Conservation (phyloP, 2,797 vertebrate species). For the Choloepus didactylus region DNA sequence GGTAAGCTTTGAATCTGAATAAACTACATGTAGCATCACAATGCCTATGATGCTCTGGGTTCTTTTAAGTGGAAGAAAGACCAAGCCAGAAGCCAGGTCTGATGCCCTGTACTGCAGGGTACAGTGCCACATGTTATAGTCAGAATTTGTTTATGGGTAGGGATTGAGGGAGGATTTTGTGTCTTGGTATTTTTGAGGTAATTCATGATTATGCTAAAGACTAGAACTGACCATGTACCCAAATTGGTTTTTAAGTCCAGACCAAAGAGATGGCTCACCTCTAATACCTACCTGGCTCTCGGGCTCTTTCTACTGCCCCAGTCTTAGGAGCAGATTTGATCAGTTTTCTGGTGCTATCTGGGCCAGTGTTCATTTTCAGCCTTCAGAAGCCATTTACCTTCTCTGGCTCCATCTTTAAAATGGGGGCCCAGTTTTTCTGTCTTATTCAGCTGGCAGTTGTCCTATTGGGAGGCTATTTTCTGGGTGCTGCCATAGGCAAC, state of each 20-base stretch:
- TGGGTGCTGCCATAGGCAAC: not conserved
- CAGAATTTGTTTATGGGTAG: not conserved
- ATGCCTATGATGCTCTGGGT: not conserved
- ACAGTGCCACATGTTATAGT: not conserved
- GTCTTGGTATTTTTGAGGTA: constrained; percentile 38
- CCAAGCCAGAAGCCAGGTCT: not conserved
- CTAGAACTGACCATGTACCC: not conserved
- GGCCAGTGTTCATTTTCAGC: not conserved
- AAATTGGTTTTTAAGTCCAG: not conserved
- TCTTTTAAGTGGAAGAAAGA: not conserved
- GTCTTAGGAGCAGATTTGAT: not conserved
- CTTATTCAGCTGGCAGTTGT: not conserved
- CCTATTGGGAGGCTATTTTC: not conserved
- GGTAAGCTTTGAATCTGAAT: not conserved
- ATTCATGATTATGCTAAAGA: not conserved
- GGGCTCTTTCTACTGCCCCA: not conserved
- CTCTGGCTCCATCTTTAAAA: not conserved
- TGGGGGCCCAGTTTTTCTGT: not conserved
- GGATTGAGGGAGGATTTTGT: not conserved
- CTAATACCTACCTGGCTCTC: not conserved
- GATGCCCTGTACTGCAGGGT: not conserved
- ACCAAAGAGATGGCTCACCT: not conserved
- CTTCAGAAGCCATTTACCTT: not conserved
- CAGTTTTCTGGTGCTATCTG: not conserved
- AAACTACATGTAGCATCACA: not conserved